A percentile compares a stretch with the other conserved stretches of the same genome.
phyloP scores from a whole-genome alignment of 2,113 vertebrate genomes.

The Gymnocephalus cernua region DNA sequence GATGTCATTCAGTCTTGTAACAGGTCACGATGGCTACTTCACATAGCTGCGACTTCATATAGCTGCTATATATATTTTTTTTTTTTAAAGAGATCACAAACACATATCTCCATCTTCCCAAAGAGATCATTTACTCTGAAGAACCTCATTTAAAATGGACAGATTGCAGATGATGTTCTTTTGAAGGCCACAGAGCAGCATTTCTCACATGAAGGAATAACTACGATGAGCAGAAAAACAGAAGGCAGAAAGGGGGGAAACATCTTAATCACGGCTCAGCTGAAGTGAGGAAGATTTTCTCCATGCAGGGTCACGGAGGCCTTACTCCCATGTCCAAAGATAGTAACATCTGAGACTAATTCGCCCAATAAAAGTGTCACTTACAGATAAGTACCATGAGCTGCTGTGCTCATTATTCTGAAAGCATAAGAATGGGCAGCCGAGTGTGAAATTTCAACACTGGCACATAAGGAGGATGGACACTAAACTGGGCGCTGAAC shows the following conservation, averaged over 20 bases:
- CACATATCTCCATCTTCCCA: neutral
- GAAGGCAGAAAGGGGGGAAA: conserved; percentile 6
- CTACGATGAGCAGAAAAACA: conserved; percentile 39
- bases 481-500: conserved; percentile 10
- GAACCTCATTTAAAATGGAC: conserved; percentile 66
- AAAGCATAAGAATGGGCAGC: conserved; percentile 38
- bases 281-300: conserved; percentile 40
- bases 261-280: conserved; percentile 42
- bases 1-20: conserved; percentile 1
- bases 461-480: conserved; percentile 36
- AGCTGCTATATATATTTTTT: no score
- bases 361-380: conserved; percentile 66
- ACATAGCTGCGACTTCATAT: no score
- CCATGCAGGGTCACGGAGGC: conserved; percentile 39
- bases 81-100: no score
- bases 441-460: conserved; percentile 57
- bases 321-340: conserved; percentile 46
- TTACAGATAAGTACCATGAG: conserved; percentile 60
- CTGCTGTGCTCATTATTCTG: conserved; percentile 58
- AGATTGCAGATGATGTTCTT: conserved; percentile 44
- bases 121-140: conserved; percentile 29
- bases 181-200: conserved; percentile 15
- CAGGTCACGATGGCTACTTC: neutral
- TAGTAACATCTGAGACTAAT: conserved; percentile 63
- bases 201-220: conserved; percentile 32